Percentiles rank a stretch among this genome's conserved stretches.
These are phyloP conservation scores for Arbacia lixula DNA, from an alignment of 53 echinoderm and acorn worm genomes.

Conservation along the genomic window DNA sequence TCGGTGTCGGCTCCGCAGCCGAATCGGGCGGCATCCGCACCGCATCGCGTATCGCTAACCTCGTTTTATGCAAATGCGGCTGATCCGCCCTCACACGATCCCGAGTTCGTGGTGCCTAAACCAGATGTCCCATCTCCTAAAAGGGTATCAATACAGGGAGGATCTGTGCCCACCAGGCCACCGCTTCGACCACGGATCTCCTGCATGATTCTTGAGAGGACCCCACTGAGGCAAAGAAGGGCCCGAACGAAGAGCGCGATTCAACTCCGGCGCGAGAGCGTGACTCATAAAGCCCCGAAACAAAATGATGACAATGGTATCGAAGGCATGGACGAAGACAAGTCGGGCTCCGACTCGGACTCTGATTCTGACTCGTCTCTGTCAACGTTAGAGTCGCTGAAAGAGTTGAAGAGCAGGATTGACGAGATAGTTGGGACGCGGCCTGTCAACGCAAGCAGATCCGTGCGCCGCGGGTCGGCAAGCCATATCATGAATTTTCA, in stretches of 20 bases:
- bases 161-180: too few species aligned
- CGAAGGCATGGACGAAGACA: neutral
- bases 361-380: slow-evolving; percentile 46
- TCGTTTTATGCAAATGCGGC: slow-evolving; percentile 36
- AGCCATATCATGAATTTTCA: neutral
- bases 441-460: slow-evolving; percentile 16
- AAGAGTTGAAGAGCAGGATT: slow-evolving; percentile 29
- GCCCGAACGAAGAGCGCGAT: slow-evolving; percentile 15
- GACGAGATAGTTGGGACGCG: slow-evolving; percentile 44
- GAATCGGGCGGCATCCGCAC: slow-evolving; percentile 23
- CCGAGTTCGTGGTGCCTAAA: too few species aligned
- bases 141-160: too few species aligned
- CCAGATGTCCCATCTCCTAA: too few species aligned
- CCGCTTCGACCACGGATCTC: slow-evolving; percentile 13
- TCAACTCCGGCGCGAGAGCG: slow-evolving; percentile 30
- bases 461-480: slow-evolving; percentile 36
- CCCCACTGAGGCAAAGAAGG: neutral
- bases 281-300: too few species aligned
- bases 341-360: slow-evolving; percentile 38
- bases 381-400: slow-evolving; percentile 41
- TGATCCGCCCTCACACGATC: too few species aligned
- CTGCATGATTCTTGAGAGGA: neutral
- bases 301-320: neutral
- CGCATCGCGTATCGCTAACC: slow-evolving; percentile 46
- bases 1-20: neutral